Base-by-base conservation (phyloP, 2,113 vertebrate species). In the Aegithalos caudatus region DNA sequence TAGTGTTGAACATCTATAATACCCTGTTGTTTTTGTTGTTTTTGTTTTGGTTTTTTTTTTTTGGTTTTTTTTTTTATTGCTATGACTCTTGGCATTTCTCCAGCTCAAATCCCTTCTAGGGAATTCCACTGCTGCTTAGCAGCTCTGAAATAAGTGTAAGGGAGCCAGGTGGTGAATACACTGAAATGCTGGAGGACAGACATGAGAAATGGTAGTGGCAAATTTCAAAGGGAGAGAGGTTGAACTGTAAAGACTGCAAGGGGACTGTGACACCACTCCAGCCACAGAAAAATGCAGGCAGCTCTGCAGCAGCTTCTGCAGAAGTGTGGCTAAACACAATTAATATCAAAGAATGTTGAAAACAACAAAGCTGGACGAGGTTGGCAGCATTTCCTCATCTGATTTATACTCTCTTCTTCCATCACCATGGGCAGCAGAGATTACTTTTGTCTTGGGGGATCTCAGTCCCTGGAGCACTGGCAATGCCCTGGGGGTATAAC, bases 1-100 rank as follows among this genome's bases (percentile, higher is more conserved):
- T n/a, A 33, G 42, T 61, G 77, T 27, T 72, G 65, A 87, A 65
- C 56, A 67, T 51, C 72, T 71, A 47, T 60, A 86, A 62, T 60
- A 47, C 21, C n/a, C 76, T 50, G 42, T 87, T 73, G 77, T 5
- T 81, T 84, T 93, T 96, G 76, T 94, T 93, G 83, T 88, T 88
- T 54, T 92, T 48, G 22, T 48, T 48, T 24, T 54, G 29, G 28
- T 16, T 54, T 37, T 89, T 85, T 64, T 94, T 94, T n/a, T n/a
- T n/a, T n/a, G n/a, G n/a, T n/a, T n/a, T n/a, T 95, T 95, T 77
- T 48, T 78, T 92, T 95, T 77, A 92, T 86, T 94, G 80, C 80
- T 54, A 31, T 38, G 58, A 23, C 58, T 96, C 35, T 56, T 12
- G 24, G 85, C 64, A 14, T 66, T 71, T 78, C 48, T 92, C 79